Evolutionary conservation across 2,113 vertebrate species (phyloP).

Genomic region (Cisticola juncidis): DNA sequence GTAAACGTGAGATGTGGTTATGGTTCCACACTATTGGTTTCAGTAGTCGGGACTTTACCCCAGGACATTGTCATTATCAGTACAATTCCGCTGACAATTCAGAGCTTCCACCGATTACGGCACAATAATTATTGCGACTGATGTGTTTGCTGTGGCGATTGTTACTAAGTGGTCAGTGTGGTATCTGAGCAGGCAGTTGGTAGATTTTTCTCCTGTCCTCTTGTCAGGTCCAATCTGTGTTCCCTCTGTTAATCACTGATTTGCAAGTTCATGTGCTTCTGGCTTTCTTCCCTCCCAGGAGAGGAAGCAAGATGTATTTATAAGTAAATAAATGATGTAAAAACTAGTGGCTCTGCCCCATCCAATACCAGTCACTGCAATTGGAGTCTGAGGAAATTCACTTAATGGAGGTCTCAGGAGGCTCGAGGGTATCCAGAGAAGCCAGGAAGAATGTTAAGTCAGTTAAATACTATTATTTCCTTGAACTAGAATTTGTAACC

Average conservation of each 20-base stretch:
- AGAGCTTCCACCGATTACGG: neutral
- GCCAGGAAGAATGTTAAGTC: neutral
- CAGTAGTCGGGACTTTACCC: neutral
- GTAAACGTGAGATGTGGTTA: neutral
- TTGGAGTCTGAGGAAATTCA: neutral
- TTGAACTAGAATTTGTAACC: neutral
- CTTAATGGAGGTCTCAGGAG: neutral
- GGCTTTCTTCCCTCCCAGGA: slow-evolving; percentile 13
- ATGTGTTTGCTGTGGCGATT: neutral
- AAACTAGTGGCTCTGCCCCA: neutral
- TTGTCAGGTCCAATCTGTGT: slow-evolving; percentile 20
- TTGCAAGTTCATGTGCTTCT: slow-evolving; percentile 31
- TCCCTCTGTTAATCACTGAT: slow-evolving; percentile 7
- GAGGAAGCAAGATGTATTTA: neutral
- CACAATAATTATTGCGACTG: neutral
- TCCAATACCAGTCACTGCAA: slow-evolving; percentile 3
- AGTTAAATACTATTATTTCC: neutral
- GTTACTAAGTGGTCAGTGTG: neutral
- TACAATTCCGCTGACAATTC: neutral
- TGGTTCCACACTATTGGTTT: neutral
- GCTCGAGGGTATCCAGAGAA: neutral
- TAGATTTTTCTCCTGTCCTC: neutral
- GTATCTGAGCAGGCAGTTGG: neutral
- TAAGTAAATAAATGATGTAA: slow-evolving; percentile 27
- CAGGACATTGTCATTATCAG: neutral